Base-by-base conservation (phyloP, 2,113 vertebrate species). In the Stegostoma tigrinum region DNA sequence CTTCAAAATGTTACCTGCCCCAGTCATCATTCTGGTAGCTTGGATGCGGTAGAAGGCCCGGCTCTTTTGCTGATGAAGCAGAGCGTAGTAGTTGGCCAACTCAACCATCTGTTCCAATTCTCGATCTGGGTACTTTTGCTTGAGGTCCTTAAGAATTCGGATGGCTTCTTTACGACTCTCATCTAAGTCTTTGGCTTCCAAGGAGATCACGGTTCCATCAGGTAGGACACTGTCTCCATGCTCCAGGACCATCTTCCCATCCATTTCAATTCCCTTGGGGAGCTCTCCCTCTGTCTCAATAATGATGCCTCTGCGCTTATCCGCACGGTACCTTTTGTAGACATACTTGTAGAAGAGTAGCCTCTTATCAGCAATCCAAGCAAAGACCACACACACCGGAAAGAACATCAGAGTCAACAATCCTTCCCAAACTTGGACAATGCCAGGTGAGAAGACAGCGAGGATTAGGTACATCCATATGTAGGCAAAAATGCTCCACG, bases 401-500 rank as follows among this genome's bases (percentile, higher is more conserved):
- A 99, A 99, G 97, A 98, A 99, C 90, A 99, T 83, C 7, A 99
- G 97, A 0, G 99, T 99, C 52, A 99, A 98, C 93, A 99, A 97
- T 0, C 98, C 99, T 96, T 99, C 99, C 99, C 99, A 99, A 19
- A 99, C 98, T 97, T 97, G 97, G 95, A 99, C 99, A 19, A 98
- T 97, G 0, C 98, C 98, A 0, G 99, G 99, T 0, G 99, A 98
- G 94, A 99, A 98, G 96, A 99, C 97, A 0, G 99, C 98, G 30
- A 99, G 97, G 97, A 99, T 99, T 78, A 99, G 98, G 97, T 98
- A 99, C 83, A 99, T 98, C 99, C 99, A 99, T 95, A 99, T 98
- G 96, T 99, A 99, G 96, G 99, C 99, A 21, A 99, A 99, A 97
- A 99, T 99, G 96, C 99, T 99, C 99, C 99, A 99, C 0, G 99